A percentile compares a stretch with the other conserved stretches of the same genome.
These are phyloP conservation scores for Chrysomela aeneicollis DNA, from an alignment of 2,888 invertebrate species.

Conservation along the genomic window DNA sequence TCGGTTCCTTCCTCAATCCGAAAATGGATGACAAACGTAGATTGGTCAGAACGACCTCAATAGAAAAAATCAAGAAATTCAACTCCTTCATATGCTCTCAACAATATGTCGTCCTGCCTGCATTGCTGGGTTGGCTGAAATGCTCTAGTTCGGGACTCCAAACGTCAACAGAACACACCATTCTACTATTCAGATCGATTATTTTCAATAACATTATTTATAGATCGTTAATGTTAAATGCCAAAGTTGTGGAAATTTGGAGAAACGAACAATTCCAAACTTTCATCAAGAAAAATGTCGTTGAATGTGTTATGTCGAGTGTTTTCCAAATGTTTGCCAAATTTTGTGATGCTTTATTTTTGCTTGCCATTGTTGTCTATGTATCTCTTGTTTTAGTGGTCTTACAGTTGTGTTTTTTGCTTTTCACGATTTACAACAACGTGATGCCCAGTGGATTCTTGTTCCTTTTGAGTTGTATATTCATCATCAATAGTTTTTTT, in stretches of 20 bases:
- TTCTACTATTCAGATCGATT: slow-evolving; percentile 46
- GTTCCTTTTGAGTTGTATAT: slow-evolving; percentile 47
- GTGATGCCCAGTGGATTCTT: slow-evolving; percentile 49
- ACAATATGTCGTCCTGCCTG: slow-evolving; percentile 55
- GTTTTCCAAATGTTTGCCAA: slow-evolving; percentile 32
- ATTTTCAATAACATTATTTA: slow-evolving; percentile 46
- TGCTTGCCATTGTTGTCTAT: slow-evolving; percentile 46
- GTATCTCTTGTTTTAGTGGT: slow-evolving; percentile 42
- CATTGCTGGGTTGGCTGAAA: slow-evolving; percentile 52
- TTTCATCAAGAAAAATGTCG: too few relatives aligned
- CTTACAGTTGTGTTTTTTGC: slow-evolving; percentile 46
- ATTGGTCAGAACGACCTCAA: slow-evolving; percentile 52
- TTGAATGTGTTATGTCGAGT: slow-evolving; percentile 25
- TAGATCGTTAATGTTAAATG: slow-evolving; percentile 35
- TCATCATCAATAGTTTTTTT: slow-evolving; percentile 41
- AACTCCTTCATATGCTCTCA: slow-evolving; percentile 57
- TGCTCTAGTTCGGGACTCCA: slow-evolving; percentile 52
- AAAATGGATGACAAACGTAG: slow-evolving; percentile 43
- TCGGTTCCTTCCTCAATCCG: slow-evolving; percentile 25
- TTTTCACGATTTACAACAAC: slow-evolving; percentile 45
- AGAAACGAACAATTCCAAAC: slow-evolving; percentile 16
- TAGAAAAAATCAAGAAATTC: slow-evolving; percentile 55
- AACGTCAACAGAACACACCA: slow-evolving; percentile 49
- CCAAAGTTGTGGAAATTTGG: slow-evolving; percentile 20
- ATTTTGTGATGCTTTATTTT: slow-evolving; percentile 35